Conservation (phyloP, 1,140 invertebrate genomes). For the Camponotus vicinus region DNA sequence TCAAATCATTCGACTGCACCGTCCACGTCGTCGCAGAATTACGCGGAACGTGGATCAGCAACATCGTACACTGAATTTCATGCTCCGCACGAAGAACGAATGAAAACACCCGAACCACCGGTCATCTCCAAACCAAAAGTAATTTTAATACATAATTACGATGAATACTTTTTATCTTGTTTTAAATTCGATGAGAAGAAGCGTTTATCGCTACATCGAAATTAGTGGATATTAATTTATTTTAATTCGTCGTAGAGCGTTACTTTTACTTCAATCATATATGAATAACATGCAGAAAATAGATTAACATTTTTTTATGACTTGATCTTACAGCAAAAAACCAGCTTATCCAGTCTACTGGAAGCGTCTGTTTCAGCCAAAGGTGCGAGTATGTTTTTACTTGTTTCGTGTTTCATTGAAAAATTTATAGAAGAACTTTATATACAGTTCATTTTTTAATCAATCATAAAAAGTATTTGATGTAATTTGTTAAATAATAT, state of each 20-base stretch:
- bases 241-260: constrained; percentile 12
- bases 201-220: constrained; percentile 11
- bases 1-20: not conserved
- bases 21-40: constrained; percentile 35
- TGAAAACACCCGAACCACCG: constrained; percentile 84
- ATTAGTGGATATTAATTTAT: constrained; percentile 39
- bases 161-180: constrained; percentile 16
- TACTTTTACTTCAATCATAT: constrained; percentile 28
- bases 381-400: constrained; percentile 80
- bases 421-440: constrained; percentile 2
- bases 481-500: constrained; percentile 39
- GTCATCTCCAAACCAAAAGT: constrained; percentile 85
- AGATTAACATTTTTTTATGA: constrained; percentile 61
- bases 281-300: not conserved
- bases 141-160: constrained; percentile 74
- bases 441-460: not conserved
- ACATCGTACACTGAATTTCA: constrained; percentile 71
- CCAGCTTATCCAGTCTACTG: constrained; percentile 85
- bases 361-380: constrained; percentile 85
- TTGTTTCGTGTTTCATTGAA: constrained; percentile 10
- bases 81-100: constrained; percentile 76
- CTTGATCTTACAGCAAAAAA: constrained; percentile 83
- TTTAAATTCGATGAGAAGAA: not conserved
- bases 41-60: constrained; percentile 62
- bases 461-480: not conserved